Evolutionary conservation across 2,113 vertebrate genomes (phyloP).

Genomic region (Herpetotheres cachinnans): DNA sequence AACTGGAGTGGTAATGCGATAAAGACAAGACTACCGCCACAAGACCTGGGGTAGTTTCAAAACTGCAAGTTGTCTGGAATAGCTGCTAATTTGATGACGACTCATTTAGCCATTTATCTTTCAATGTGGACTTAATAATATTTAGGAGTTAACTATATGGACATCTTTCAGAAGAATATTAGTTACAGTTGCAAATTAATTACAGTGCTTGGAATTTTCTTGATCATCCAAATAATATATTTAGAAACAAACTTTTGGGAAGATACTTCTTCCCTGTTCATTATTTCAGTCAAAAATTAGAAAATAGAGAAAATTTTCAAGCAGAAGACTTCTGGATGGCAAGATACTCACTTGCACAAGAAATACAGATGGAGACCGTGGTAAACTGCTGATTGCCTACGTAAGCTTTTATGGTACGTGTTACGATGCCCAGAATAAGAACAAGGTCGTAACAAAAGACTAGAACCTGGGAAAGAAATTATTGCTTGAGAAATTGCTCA

Average conservation of each 20-base stretch:
- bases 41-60: background rate
- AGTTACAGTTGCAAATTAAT: background rate
- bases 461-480: background rate
- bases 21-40: background rate
- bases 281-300: background rate
- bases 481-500: background rate
- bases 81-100: background rate
- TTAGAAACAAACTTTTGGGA: background rate
- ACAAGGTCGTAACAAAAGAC: background rate
- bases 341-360: background rate
- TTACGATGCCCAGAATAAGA: background rate
- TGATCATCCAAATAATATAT: background rate
- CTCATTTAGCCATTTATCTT: background rate
- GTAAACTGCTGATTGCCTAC: background rate
- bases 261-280: background rate
- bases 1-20: background rate
- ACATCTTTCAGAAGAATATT: background rate
- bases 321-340: background rate
- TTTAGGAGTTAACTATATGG: background rate
- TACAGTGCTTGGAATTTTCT: background rate
- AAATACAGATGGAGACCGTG: background rate
- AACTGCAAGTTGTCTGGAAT: background rate
- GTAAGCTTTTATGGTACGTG: background rate
- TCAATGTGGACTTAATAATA: background rate
- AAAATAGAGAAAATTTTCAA: background rate